Base-by-base conservation (phyloP, 2,113 vertebrate genomes). In the Phylloscopus trochiloides region DNA sequence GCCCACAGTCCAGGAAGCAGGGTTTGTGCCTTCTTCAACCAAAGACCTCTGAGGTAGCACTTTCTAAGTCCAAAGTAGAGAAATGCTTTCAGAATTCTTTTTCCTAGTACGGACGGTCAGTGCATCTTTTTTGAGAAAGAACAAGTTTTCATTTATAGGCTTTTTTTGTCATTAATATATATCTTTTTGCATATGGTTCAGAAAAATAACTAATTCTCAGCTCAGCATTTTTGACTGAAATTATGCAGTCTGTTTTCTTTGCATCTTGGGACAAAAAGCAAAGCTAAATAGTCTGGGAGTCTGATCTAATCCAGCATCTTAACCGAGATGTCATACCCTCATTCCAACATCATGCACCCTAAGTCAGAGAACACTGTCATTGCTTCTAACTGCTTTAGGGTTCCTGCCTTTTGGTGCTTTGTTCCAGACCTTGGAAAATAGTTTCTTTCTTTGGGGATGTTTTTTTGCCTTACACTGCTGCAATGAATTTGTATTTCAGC, bases 271-370 rank as follows among this genome's bases (percentile, higher is more conserved):
- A 52, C 63, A 80, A 38, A 82, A 73, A 50, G 15, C 38, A 78
- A 32, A 75, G 31, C 14, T 66, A 5, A 72, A 5, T 14, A 48
- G 19, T 20, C 63, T 16, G 26, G 28, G 43, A 36, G 17, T n/a
- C 26, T 43, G 31, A 24, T 45, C 11, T 55, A 68, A 63, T 54
- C 8, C 29, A 52, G 12, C 6, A 25, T 36, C 32, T 58, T 42
- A 54, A 51, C 26, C 25, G 36, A 20, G 25, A 9, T 65, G 36
- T 52, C 21, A 12, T 85, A 29, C 18, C 26, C 19, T 77, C 9
- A 6, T 52, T 48, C 40, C 50, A 38, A 2, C 1, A 2, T 43
- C 28, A 4, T 4, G 10, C 38, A 12, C 4, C 3, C 19, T 6
- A 17, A 17, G 26, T 48, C 43, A 55, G 47, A 7, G 55, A 45